phyloP scores from a whole-genome alignment of 2,888 invertebrate species.

The Yponomeuta sedellus region DNA sequence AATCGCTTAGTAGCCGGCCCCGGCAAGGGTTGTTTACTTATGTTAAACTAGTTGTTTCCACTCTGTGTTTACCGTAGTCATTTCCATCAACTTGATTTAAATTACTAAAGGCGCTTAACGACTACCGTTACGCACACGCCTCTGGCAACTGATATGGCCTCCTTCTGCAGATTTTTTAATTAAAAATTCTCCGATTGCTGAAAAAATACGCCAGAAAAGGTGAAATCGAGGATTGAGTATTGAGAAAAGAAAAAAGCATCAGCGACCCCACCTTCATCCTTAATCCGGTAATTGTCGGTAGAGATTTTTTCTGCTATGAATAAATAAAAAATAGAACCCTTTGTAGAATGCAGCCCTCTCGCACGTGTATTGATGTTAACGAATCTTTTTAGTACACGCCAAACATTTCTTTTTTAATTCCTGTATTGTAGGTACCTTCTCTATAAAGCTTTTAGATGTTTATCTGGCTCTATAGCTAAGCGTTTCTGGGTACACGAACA shows the following conservation, averaged over 20 bases:
- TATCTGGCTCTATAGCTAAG: slow-evolving; percentile 31
- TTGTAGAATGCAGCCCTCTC: slow-evolving; percentile 61
- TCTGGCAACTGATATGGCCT: slow-evolving; percentile 25
- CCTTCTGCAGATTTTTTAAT: slow-evolving; percentile 47
- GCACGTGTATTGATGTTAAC: slow-evolving; percentile 45
- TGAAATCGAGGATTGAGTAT: slow-evolving; percentile 34
- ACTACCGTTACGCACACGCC: slow-evolving; percentile 31
- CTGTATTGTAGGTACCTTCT: slow-evolving; percentile 32
- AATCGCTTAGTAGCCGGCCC: no score
- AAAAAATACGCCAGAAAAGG: slow-evolving; percentile 36
- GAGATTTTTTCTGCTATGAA: slow-evolving; percentile 51
- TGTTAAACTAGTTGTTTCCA: no score
- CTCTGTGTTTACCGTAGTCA: slow-evolving; percentile 8
- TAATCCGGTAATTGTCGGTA: slow-evolving; percentile 68
- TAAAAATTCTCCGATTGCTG: slow-evolving; percentile 44
- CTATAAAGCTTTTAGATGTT: slow-evolving; percentile 36
- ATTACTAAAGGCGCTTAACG: slow-evolving; percentile 29
- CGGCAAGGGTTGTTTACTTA: no score
- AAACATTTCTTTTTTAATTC: slow-evolving; percentile 39
- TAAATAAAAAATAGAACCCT: slow-evolving; percentile 46
- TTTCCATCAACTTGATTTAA: slow-evolving; percentile 29
- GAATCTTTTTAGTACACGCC: slow-evolving; percentile 54
- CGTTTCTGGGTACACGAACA: background rate
- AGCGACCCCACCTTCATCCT: slow-evolving; percentile 49
- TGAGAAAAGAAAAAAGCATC: slow-evolving; percentile 33